These are phyloP conservation scores for Mamestra configurata DNA, from an alignment of 1,140 invertebrate species.

Conservation along the genomic window DNA sequence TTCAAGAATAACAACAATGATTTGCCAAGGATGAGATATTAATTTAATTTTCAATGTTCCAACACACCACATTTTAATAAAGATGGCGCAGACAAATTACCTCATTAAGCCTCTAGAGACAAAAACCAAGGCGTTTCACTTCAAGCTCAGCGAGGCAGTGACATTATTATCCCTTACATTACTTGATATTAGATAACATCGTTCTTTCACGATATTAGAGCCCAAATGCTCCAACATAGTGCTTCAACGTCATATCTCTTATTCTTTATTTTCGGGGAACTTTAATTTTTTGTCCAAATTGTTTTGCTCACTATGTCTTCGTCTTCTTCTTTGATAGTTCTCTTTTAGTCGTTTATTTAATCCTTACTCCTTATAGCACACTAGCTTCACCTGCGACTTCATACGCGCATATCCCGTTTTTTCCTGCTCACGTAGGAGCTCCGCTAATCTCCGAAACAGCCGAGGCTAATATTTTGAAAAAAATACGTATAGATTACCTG, in stretches of 20 bases:
- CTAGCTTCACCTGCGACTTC: too few species aligned
- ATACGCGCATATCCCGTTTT: too few species aligned
- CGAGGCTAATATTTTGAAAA: too few species aligned
- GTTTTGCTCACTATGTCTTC: too few species aligned
- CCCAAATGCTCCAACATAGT: neutral
- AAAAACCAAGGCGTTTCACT: constrained; percentile 8
- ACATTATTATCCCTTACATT: constrained; percentile 10
- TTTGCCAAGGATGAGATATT: neutral
- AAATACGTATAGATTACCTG: too few species aligned
- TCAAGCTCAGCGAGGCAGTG: neutral
- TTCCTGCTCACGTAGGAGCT: too few species aligned
- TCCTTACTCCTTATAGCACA: too few species aligned
- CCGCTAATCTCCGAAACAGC: too few species aligned
- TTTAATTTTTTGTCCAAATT: too few species aligned
- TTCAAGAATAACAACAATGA: neutral
- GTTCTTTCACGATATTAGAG: neutral
- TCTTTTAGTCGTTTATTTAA: too few species aligned
- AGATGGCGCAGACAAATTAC: neutral
- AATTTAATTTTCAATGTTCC: neutral
- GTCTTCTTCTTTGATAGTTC: too few species aligned
- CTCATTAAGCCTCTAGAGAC: neutral
- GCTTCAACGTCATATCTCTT: neutral
- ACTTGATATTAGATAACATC: constrained; percentile 6
- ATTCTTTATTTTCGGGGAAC: too few species aligned
- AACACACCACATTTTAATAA: neutral